Conservation (phyloP, 2,797 vertebrate genomes). For the Nothura maculosa region DNA sequence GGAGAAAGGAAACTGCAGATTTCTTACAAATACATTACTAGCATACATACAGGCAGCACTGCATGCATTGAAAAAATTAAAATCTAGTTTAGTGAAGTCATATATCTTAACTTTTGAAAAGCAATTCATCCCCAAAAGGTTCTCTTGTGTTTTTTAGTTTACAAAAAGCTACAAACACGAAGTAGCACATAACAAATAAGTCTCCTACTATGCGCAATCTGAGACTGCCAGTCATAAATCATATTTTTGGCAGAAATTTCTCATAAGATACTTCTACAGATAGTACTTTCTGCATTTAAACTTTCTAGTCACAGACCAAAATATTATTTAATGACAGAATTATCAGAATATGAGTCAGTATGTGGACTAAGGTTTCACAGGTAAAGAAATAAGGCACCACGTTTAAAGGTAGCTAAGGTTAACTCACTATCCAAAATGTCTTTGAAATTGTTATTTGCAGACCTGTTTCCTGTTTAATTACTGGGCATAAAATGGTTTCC, state of each 20-base stretch:
- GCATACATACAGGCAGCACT: background rate
- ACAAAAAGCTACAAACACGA: background rate
- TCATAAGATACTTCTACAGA: background rate
- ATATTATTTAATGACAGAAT: background rate
- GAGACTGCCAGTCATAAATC: background rate
- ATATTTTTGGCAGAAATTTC: background rate
- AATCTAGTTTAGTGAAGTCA: background rate
- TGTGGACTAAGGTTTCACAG: background rate
- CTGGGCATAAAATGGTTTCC: background rate
- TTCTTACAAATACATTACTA: background rate
- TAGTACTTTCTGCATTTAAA: background rate
- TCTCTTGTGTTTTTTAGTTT: background rate
- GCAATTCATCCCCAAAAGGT: background rate
- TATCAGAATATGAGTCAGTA: background rate
- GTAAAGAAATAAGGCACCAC: background rate
- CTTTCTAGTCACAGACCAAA: background rate
- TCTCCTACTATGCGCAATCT: background rate
- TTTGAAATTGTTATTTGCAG: background rate
- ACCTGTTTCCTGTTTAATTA: background rate
- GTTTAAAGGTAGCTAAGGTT: background rate
- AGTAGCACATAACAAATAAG: background rate
- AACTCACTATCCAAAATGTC: background rate
- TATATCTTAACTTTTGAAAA: background rate
- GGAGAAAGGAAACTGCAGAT: background rate
- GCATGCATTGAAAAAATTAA: background rate